A percentile compares a stretch with the other conserved stretches of the same genome.
Evolutionary conservation across 2,888 invertebrate genomes (phyloP).

Genomic region (Tridacna gigas): DNA sequence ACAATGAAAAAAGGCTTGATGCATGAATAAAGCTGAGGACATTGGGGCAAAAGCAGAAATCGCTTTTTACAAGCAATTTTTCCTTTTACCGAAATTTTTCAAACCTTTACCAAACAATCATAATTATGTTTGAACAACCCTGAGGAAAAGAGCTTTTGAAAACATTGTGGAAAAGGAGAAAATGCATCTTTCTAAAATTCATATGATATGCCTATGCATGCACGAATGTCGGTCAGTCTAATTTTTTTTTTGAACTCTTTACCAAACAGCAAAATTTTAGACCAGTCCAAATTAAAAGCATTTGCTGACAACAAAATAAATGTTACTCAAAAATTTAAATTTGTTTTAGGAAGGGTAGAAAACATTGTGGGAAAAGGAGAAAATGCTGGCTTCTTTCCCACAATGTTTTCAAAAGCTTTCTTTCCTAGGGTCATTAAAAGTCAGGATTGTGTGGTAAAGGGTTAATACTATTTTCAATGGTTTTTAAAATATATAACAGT

Average conservation of each 20-base stretch:
- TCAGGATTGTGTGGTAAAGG: background rate
- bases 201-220: no score
- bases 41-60: background rate
- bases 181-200: no score
- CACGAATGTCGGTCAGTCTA: no score
- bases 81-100: background rate
- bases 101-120: background rate
- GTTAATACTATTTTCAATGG: no score
- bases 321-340: no score
- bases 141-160: background rate
- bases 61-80: background rate
- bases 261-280: no score
- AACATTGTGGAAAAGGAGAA: constrained; percentile 11
- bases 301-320: no score
- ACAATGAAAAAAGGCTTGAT: no score
- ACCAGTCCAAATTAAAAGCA: no score
- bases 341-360: background rate
- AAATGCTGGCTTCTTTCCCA: background rate
- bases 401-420: background rate
- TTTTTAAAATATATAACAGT: no score
- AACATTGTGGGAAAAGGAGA: background rate
- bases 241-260: no score
- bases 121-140: background rate
- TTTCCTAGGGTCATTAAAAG: background rate
- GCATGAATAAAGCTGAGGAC: background rate